A percentile compares a stretch with the other conserved stretches of the same genome.
Conservation (phyloP, 2,113 vertebrate genomes). For the Urocynchramus pylzowi region DNA sequence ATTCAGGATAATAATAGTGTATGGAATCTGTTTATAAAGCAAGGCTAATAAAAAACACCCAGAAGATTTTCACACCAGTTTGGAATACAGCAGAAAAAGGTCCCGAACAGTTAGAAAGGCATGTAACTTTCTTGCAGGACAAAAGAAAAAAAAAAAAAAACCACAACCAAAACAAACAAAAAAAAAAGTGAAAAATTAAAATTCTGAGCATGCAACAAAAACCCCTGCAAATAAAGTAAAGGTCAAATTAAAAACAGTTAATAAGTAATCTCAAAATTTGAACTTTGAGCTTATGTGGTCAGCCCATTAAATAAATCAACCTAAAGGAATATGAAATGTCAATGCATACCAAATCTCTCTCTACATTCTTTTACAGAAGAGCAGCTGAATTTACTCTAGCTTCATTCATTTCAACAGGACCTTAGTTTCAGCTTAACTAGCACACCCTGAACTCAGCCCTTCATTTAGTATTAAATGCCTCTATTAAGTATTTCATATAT, state of each 20-base stretch:
- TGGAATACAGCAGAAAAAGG: not conserved
- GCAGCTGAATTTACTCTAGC: not conserved
- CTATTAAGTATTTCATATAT: not conserved
- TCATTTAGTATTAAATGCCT: not conserved
- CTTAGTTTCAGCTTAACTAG: not conserved
- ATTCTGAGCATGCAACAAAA: not conserved
- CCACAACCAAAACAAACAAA: not conserved
- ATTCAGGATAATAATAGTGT: not conserved
- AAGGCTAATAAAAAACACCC: not conserved
- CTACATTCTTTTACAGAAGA: not conserved
- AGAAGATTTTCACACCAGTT: not conserved
- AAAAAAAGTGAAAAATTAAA: not conserved
- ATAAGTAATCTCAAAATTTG: slow-evolving; percentile 43
- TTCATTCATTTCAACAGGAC: not conserved
- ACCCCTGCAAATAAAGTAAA: not conserved
- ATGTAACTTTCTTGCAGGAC: fast-evolving
- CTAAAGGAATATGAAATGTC: not conserved
- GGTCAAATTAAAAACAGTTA: slow-evolving; percentile 54
- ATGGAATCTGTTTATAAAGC: not conserved
- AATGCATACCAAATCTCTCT: not conserved
- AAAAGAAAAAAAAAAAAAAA: not conserved
- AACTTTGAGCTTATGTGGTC: not conserved
- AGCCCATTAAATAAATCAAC: not conserved
- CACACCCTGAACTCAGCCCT: not conserved
- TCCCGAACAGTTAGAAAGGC: not conserved